phyloP scores from a whole-genome alignment of 2,797 vertebrate genomes.

The Trachurus trachurus region DNA sequence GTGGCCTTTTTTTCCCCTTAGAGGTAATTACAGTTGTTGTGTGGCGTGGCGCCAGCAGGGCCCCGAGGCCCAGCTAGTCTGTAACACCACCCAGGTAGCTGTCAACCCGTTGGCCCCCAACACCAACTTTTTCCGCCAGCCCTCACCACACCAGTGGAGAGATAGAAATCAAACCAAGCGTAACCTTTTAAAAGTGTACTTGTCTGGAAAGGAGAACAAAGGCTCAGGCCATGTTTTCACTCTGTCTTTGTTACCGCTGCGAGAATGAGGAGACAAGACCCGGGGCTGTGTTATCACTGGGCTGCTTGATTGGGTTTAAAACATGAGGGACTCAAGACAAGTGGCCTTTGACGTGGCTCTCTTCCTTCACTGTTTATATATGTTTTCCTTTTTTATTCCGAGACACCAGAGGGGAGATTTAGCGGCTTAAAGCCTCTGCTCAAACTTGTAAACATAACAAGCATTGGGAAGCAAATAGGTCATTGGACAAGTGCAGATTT shows the following conservation, averaged over 20 bases:
- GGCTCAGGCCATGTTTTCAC: slow-evolving; percentile 67
- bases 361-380: slow-evolving; percentile 47
- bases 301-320: slow-evolving; percentile 74
- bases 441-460: slow-evolving; percentile 52
- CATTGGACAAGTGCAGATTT: slow-evolving; percentile 17
- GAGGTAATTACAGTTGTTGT: slow-evolving; percentile 83
- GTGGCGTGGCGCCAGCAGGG: slow-evolving; percentile 77
- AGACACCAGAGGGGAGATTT: slow-evolving; percentile 51
- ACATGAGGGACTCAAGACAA: slow-evolving; percentile 63
- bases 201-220: slow-evolving; percentile 73
- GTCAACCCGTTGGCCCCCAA: slow-evolving; percentile 75
- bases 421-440: slow-evolving; percentile 40
- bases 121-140: slow-evolving; percentile 59
- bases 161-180: slow-evolving; percentile 80
- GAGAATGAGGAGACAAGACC: slow-evolving; percentile 59
- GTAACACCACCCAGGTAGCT: slow-evolving; percentile 82
- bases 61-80: slow-evolving; percentile 70
- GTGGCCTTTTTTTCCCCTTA: slow-evolving; percentile 49
- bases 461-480: slow-evolving; percentile 39
- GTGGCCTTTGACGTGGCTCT: slow-evolving; percentile 66
- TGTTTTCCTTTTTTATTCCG: slow-evolving; percentile 25
- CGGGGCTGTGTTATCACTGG: slow-evolving; percentile 57
- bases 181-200: slow-evolving; percentile 79
- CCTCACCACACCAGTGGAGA: slow-evolving; percentile 62
- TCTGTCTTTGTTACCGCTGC: slow-evolving; percentile 64